These are phyloP conservation scores for Thaumatotibia leucotreta DNA, from an alignment of 1,140 invertebrate species.

Conservation along the genomic window DNA sequence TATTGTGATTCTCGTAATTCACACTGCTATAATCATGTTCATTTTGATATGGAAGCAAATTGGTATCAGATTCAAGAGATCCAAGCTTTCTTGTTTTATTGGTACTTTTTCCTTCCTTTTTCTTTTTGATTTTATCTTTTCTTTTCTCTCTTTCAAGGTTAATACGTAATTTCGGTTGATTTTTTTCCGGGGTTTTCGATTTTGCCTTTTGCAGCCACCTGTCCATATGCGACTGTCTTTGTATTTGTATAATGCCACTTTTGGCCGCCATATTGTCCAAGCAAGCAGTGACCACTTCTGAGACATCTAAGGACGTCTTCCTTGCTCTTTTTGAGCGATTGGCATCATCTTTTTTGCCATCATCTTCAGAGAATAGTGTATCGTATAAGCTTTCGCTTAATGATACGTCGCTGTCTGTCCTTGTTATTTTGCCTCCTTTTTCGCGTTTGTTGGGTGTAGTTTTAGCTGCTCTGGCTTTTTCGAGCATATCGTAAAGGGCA, in stretches of 20 bases:
- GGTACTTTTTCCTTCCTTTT: constrained; percentile 29
- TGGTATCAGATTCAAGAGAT: constrained; percentile 32
- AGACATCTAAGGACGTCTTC: constrained; percentile 62
- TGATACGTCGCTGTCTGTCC: constrained; percentile 59
- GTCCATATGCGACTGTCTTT: constrained; percentile 73
- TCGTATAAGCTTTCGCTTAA: constrained; percentile 72
- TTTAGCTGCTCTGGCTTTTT: constrained; percentile 37
- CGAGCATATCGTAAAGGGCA: constrained; percentile 59
- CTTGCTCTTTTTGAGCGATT: constrained; percentile 44
- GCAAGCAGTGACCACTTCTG: constrained; percentile 65
- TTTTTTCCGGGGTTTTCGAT: constrained; percentile 67
- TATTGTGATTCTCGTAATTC: constrained; percentile 8
- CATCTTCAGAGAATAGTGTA: constrained; percentile 67
- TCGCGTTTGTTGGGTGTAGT: constrained; percentile 34
- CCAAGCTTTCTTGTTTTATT: constrained; percentile 28
- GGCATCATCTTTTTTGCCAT: constrained; percentile 50
- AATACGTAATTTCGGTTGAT: constrained; percentile 34
- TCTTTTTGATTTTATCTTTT: constrained; percentile 26
- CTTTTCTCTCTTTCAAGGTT: constrained; percentile 17
- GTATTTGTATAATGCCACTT: constrained; percentile 63
- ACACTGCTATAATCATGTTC: constrained; percentile 54
- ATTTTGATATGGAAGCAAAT: constrained; percentile 35
- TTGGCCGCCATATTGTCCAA: constrained; percentile 70
- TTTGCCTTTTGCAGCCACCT: constrained; percentile 73
- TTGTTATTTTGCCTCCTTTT: constrained; percentile 53